phyloP scores from a whole-genome alignment of 2,113 vertebrate genomes.

The Coracopsis vasa region DNA sequence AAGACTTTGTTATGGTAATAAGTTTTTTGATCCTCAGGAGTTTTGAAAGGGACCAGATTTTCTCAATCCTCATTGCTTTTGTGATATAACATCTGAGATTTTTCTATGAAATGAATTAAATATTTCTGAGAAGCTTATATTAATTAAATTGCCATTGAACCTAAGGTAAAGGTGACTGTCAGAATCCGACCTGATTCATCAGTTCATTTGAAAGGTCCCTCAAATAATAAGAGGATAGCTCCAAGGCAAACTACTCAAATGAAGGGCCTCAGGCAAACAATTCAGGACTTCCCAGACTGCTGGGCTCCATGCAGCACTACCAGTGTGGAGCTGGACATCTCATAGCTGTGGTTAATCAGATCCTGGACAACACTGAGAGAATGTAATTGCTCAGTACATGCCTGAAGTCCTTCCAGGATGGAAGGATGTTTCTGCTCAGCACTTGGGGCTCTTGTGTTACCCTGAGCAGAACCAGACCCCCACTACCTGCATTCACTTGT shows the following conservation, averaged over 20 bases:
- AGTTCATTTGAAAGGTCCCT: neutral
- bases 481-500: accelerated
- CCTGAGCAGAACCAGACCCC: neutral
- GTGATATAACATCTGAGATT: neutral
- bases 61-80: neutral
- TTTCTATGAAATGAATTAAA: neutral
- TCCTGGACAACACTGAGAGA: neutral
- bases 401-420: neutral
- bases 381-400: accelerated
- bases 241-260: neutral
- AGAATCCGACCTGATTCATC: neutral
- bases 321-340: accelerated
- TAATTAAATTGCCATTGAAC: neutral
- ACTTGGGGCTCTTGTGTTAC: neutral
- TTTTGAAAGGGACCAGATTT: neutral
- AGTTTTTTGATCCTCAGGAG: neutral
- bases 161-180: neutral
- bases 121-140: neutral
- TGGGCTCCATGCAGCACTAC: neutral
- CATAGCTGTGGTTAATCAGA: neutral
- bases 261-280: neutral
- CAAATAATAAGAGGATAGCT: neutral
- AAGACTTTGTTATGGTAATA: neutral
- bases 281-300: neutral
- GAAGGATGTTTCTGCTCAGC: neutral